phyloP scores from a whole-genome alignment of 2,113 vertebrate species.

The Nothoprocta perdicaria region DNA sequence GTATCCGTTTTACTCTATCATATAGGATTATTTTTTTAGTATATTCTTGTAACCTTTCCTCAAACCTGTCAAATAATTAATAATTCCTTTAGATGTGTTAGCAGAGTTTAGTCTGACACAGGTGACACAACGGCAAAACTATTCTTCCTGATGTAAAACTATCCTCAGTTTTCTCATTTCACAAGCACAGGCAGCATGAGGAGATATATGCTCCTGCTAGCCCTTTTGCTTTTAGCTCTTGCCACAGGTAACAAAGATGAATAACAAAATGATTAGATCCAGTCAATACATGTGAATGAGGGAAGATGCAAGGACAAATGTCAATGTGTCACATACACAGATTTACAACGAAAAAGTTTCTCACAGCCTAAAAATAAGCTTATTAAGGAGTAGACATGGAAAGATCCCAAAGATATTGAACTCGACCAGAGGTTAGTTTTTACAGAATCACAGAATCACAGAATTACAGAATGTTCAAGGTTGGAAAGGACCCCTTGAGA shows the following conservation, averaged over 20 bases:
- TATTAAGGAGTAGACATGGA: not conserved
- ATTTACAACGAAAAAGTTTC: conserved; percentile 3
- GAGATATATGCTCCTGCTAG: not conserved
- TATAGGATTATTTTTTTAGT: not conserved
- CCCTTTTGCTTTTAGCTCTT: conserved; percentile 3
- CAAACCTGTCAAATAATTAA: not conserved
- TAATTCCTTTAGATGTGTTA: not conserved
- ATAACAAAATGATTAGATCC: conserved; percentile 33
- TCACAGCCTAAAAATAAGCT: conserved; percentile 3
- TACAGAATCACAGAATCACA: too few species aligned
- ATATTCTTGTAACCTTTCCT: not conserved
- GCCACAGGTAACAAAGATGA: not conserved
- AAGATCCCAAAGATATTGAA: not conserved
- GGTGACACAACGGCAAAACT: conserved; percentile 2
- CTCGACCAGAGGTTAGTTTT: not conserved
- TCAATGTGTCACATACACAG: not conserved
- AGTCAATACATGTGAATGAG: not conserved
- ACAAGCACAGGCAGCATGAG: not conserved
- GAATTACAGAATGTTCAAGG: too few species aligned
- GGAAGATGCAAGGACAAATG: conserved; percentile 15
- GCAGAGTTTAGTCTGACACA: not conserved
- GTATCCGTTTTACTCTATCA: not conserved
- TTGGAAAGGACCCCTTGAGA: too few species aligned
- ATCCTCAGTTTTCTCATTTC: conserved; percentile 15
- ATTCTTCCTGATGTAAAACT: not conserved